phyloP scores from a whole-genome alignment of 2,888 invertebrate species.

The Vandiemenella viatica region DNA sequence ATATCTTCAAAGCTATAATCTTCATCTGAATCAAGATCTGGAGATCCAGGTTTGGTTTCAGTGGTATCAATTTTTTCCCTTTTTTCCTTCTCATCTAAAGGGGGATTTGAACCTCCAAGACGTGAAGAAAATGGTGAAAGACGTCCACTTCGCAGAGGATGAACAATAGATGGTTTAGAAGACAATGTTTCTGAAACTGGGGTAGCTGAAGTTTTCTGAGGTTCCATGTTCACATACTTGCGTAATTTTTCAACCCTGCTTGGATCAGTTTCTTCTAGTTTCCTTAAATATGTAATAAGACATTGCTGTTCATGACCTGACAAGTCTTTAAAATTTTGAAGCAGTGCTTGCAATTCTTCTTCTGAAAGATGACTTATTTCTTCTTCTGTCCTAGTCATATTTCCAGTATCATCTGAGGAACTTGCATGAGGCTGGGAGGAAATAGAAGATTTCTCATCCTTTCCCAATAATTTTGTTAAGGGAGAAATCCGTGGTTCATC shows the following conservation, averaged over 20 bases:
- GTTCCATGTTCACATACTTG: slow-evolving; percentile 53
- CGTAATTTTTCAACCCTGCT: slow-evolving; percentile 60
- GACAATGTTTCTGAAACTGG: slow-evolving; percentile 4
- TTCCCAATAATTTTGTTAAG: not conserved
- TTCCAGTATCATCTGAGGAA: too few relatives aligned
- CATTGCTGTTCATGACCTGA: slow-evolving; percentile 70
- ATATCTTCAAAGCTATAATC: slow-evolving; percentile 76
- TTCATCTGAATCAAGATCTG: slow-evolving; percentile 50
- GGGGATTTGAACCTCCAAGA: slow-evolving; percentile 30
- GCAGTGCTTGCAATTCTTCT: slow-evolving; percentile 58
- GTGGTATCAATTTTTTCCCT: too few relatives aligned
- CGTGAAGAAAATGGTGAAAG: slow-evolving; percentile 36
- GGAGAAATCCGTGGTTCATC: slow-evolving; percentile 14
- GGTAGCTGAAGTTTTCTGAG: slow-evolving; percentile 14
- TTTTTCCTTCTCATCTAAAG: slow-evolving; percentile 22
- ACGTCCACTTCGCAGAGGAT: slow-evolving; percentile 23
- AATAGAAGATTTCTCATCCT: not conserved
- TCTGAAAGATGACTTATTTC: slow-evolving; percentile 63
- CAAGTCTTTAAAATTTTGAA: slow-evolving; percentile 68
- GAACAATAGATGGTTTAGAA: too few relatives aligned
- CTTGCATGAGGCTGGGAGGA: too few relatives aligned
- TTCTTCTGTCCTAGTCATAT: not conserved
- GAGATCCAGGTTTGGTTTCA: slow-evolving; percentile 34
- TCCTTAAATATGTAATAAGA: slow-evolving; percentile 65
- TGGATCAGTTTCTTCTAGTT: slow-evolving; percentile 61